These are phyloP conservation scores for Poecilia velifera DNA, from an alignment of 2,797 vertebrate species.

Conservation along the genomic window DNA sequence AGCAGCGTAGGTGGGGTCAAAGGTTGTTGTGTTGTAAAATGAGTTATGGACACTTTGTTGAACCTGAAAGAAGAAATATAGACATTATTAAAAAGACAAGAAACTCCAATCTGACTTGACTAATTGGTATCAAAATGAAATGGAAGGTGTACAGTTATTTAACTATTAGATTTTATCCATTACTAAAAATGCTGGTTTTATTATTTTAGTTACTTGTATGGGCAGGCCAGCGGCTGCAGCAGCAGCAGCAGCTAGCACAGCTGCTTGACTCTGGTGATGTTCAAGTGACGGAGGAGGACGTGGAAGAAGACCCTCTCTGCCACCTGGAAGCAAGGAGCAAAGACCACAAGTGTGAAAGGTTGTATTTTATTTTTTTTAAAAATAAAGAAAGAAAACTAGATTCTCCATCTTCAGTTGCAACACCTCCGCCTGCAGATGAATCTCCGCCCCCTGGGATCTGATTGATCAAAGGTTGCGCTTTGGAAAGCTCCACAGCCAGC, in stretches of 20 bases:
- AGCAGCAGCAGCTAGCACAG: conserved; percentile 82
- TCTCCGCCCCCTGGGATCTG: conserved; percentile 60
- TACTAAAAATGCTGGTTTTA: neutral
- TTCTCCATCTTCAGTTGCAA: conserved; percentile 7
- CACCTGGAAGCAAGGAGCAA: conserved; percentile 47
- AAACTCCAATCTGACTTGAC: neutral
- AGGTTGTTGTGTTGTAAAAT: conserved; percentile 83
- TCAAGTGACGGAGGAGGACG: conserved; percentile 77
- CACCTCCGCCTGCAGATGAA: conserved; percentile 37
- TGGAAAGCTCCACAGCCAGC: conserved; percentile 94
- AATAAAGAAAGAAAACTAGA: neutral
- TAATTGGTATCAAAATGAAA: neutral
- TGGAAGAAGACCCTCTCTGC: conserved; percentile 77
- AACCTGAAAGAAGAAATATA: conserved; percentile 62
- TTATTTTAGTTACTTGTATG: conserved; percentile 70
- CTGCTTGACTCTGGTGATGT: conserved; percentile 85
- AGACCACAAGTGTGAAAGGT: neutral
- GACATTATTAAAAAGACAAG: neutral
- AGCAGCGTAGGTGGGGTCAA: conserved; percentile 83
- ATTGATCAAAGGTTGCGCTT: conserved; percentile 81
- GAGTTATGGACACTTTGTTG: conserved; percentile 86
- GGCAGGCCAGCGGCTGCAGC: conserved; percentile 83
- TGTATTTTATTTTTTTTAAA: neutral
- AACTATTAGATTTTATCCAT: neutral
- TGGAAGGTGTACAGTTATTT: neutral